A percentile compares a stretch with the other conserved stretches of the same genome.
These are phyloP conservation scores for Parthenolecanium corni DNA, from an alignment of 2,888 invertebrate species.

Conservation along the genomic window DNA sequence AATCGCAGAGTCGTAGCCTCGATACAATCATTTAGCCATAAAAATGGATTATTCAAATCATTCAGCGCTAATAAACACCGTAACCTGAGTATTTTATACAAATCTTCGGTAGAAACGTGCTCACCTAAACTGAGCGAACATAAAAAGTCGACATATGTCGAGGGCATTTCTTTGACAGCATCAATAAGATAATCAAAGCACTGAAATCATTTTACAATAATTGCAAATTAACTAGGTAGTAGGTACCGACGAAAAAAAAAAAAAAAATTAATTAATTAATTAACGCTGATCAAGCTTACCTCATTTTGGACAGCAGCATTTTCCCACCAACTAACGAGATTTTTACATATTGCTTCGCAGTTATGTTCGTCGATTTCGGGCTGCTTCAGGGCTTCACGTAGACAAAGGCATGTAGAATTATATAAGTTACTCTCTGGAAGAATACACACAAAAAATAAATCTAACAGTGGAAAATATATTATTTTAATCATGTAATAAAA, in stretches of 20 bases:
- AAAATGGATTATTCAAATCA: neutral
- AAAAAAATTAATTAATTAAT: too few relatives aligned
- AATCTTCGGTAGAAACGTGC: neutral
- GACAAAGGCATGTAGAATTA: neutral
- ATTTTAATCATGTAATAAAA: neutral
- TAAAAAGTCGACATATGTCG: constrained; percentile 1
- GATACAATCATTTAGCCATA: constrained; percentile 3
- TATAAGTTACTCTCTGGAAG: neutral
- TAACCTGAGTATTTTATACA: constrained; percentile 3
- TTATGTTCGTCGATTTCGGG: constrained; percentile 11
- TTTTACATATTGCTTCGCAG: constrained; percentile 2
- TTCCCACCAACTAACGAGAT: neutral
- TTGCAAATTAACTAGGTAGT: neutral
- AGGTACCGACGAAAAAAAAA: neutral
- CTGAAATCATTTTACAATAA: neutral
- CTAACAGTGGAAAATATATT: neutral
- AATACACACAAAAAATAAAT: too few relatives aligned
- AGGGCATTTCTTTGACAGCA: neutral
- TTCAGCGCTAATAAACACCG: neutral
- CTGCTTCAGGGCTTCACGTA: neutral
- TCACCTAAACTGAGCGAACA: neutral
- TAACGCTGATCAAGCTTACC: neutral
- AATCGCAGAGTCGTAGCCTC: neutral
- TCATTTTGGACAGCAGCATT: neutral
- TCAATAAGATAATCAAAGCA: neutral